These are phyloP conservation scores for Panthera uncia DNA, from an alignment of 2,113 vertebrate genomes.

Conservation along the genomic window DNA sequence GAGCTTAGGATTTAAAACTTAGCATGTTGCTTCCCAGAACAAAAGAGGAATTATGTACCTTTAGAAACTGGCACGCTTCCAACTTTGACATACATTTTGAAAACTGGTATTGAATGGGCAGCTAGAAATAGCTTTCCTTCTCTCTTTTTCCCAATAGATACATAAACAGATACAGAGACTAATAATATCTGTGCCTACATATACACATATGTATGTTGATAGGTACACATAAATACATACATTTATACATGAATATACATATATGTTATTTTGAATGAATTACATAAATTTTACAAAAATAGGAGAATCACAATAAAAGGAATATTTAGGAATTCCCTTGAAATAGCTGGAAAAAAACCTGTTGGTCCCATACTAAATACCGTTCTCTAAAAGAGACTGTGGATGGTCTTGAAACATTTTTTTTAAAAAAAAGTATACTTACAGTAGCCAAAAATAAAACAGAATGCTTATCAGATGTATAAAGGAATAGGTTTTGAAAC, in stretches of 20 bases:
- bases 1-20: neutral
- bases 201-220: neutral
- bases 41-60: neutral
- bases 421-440: accelerated
- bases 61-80: neutral
- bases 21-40: neutral
- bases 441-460: neutral
- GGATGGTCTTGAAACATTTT: neutral
- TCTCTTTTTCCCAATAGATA: neutral
- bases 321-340: neutral
- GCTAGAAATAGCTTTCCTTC: neutral
- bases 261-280: neutral
- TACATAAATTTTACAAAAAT: neutral
- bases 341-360: neutral
- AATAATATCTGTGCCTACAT: neutral
- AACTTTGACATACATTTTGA: neutral
- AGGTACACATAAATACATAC: neutral
- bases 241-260: neutral
- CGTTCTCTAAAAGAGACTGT: neutral
- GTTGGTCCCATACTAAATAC: neutral
- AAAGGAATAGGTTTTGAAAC: neutral
- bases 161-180: neutral
- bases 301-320: neutral
- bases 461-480: neutral
- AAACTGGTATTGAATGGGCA: neutral